Percentiles rank a stretch among this genome's conserved stretches.
phyloP scores from a whole-genome alignment of 2,113 vertebrate genomes.

The Fregetta grallaria region DNA sequence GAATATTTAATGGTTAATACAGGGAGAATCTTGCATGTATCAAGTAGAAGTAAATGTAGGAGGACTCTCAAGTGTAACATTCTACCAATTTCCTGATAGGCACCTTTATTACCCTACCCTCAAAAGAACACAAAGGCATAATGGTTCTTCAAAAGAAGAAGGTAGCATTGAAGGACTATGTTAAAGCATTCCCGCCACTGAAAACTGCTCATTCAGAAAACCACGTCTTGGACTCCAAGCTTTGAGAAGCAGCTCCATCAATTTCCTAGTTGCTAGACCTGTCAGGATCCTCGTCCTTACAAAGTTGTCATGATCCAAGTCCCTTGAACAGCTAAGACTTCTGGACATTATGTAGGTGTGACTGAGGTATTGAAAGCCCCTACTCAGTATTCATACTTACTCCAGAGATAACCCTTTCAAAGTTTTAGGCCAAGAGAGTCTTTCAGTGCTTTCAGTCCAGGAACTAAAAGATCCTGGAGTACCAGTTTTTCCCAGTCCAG shows the following conservation, averaged over 20 bases:
- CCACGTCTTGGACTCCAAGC: rapidly evolving
- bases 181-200: background rate
- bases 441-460: background rate
- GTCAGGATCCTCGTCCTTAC: background rate
- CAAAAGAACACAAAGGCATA: background rate
- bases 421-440: background rate
- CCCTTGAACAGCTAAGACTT: background rate
- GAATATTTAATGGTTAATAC: background rate
- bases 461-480: background rate
- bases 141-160: background rate
- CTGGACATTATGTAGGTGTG: background rate
- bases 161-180: rapidly evolving
- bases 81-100: background rate
- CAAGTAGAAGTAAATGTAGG: background rate
- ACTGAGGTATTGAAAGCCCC: background rate
- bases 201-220: background rate
- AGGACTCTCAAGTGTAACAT: background rate
- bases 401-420: background rate
- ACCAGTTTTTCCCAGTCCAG: background rate
- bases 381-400: background rate
- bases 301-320: rapidly evolving
- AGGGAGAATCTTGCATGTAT: background rate
- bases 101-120: background rate
- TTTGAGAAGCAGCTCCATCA: background rate
- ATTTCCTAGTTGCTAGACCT: background rate